Percentiles rank a stretch among this genome's conserved stretches.
Evolutionary conservation across 2,797 vertebrate genomes (phyloP).

Genomic region (Notolepis coatsorum): DNA sequence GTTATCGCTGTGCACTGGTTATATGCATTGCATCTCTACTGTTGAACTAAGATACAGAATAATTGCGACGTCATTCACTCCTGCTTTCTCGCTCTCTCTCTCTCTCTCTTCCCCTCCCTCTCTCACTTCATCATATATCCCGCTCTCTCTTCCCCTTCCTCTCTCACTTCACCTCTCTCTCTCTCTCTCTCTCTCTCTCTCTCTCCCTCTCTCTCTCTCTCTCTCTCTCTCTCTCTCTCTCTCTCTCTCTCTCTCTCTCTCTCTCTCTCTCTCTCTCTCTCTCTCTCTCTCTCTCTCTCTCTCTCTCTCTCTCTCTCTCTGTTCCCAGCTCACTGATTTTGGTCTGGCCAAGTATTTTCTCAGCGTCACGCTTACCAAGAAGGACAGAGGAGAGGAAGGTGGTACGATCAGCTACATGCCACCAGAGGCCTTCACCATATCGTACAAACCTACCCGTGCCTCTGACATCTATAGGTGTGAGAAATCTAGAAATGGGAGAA

Average conservation of each 20-base stretch:
- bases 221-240: neutral
- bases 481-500: neutral
- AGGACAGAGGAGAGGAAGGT: constrained; percentile 17
- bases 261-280: neutral
- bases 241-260: neutral
- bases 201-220: neutral
- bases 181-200: neutral
- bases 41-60: neutral
- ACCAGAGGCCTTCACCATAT: constrained; percentile 71
- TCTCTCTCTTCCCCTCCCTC: too few species aligned
- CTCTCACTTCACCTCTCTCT: neutral
- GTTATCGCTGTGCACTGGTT: too few species aligned
- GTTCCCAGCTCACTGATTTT: constrained; percentile 83
- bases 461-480: constrained; percentile 82
- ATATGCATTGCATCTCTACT: neutral
- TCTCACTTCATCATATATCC: too few species aligned
- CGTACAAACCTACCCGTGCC: constrained; percentile 58
- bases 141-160: neutral
- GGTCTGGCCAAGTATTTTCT: constrained; percentile 69
- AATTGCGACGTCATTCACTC: neutral
- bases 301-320: neutral
- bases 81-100: too few species aligned
- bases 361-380: constrained; percentile 38
- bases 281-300: neutral
- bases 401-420: constrained; percentile 82